Percentiles rank a stretch among this genome's conserved stretches.
phyloP scores from a whole-genome alignment of 2,113 vertebrate genomes.

The Propithecus coquereli region DNA sequence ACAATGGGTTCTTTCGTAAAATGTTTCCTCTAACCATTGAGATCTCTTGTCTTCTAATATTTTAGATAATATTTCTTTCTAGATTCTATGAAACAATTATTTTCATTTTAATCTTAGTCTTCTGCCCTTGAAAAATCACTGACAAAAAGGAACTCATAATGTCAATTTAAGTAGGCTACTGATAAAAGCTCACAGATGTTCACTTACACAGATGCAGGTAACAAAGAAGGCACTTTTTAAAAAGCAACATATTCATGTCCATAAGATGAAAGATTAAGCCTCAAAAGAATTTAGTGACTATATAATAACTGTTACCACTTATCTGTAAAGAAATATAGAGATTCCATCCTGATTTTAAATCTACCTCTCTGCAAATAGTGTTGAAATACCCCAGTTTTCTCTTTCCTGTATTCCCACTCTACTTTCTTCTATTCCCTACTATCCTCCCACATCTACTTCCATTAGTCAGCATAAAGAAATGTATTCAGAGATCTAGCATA shows the following conservation, averaged over 20 bases:
- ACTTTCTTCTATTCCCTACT: not conserved
- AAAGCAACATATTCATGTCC: not conserved
- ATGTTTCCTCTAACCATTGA: conserved; percentile 15
- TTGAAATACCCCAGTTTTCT: not conserved
- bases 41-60: conserved; percentile 4
- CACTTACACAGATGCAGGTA: not conserved
- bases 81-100: not conserved
- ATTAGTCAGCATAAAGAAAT: not conserved
- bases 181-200: not conserved
- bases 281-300: not conserved
- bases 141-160: not conserved
- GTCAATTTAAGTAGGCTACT: not conserved
- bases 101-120: conserved; percentile 29
- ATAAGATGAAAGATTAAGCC: not conserved
- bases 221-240: not conserved
- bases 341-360: conserved; percentile 3
- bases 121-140: conserved; percentile 12
- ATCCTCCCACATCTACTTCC: not conserved
- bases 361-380: not conserved
- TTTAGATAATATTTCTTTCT: conserved; percentile 6
- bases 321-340: not conserved
- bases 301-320: not conserved
- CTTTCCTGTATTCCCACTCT: not conserved
- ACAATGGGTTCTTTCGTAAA: conserved; percentile 26
- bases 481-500: conserved; percentile 18